A percentile compares a stretch with the other conserved stretches of the same genome.
phyloP scores from a whole-genome alignment of 2,888 invertebrate species.

The Artemia sp. region DNA sequence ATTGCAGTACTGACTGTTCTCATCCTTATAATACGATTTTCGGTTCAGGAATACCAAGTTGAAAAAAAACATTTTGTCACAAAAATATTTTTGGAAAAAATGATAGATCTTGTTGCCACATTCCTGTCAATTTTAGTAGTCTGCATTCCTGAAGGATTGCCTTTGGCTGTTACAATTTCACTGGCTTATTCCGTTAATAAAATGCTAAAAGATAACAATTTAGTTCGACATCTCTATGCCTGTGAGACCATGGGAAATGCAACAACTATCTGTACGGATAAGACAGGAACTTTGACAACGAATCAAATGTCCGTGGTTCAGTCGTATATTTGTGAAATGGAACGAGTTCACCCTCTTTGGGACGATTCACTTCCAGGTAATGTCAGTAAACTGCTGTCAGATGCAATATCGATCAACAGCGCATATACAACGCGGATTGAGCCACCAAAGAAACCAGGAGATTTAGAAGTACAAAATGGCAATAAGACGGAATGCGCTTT shows the following conservation, averaged over 20 bases:
- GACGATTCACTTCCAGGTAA: constrained; percentile 30
- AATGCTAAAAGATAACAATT: constrained; percentile 46
- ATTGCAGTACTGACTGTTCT: too few relatives aligned
- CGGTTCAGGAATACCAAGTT: too few relatives aligned
- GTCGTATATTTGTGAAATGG: constrained; percentile 36
- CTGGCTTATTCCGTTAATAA: constrained; percentile 44
- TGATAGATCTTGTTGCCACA: too few relatives aligned
- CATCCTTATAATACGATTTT: too few relatives aligned
- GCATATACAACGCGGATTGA: constrained; percentile 42
- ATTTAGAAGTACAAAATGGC: not conserved
- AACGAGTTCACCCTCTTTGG: too few relatives aligned
- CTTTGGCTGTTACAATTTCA: constrained; percentile 43
- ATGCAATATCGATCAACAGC: constrained; percentile 41
- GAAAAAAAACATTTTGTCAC: too few relatives aligned
- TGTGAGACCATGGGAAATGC: constrained; percentile 50
- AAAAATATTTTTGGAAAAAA: too few relatives aligned
- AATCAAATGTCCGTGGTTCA: constrained; percentile 46
- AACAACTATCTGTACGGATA: constrained; percentile 31
- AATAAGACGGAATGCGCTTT: too few relatives aligned
- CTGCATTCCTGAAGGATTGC: constrained; percentile 45
- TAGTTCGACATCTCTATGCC: constrained; percentile 45
- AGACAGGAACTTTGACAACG: constrained; percentile 26
- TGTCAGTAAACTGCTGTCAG: constrained; percentile 36
- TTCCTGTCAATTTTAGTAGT: constrained; percentile 37
- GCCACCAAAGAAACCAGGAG: constrained; percentile 28